A percentile compares a stretch with the other conserved stretches of the same genome.
These are phyloP conservation scores for Caenorhabditis tropicalis DNA, from an alignment of 1,140 invertebrate genomes.

Conservation along the genomic window DNA sequence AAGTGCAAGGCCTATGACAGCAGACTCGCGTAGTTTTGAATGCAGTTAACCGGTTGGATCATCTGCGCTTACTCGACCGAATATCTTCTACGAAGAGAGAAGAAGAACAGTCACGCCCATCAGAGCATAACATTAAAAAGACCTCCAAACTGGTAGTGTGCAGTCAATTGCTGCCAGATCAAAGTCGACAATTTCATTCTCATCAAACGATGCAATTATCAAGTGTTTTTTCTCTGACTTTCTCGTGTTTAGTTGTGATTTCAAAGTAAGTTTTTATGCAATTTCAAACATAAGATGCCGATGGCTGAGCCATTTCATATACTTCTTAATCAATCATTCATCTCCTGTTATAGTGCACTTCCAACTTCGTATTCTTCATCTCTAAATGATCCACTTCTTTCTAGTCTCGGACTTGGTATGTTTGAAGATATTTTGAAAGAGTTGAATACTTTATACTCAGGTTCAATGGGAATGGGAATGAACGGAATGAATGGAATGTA, in stretches of 20 bases:
- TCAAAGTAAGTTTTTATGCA: not conserved
- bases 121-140: conserved; percentile 44
- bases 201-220: conserved; percentile 14
- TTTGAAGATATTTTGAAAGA: not conserved
- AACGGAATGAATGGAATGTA: conserved; percentile 30
- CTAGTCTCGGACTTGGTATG: conserved; percentile 11
- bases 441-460: not conserved
- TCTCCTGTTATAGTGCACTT: not conserved
- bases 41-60: conserved; percentile 34
- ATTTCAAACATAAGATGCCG: too few relatives aligned
- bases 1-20: conserved; percentile 27
- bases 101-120: conserved; percentile 34
- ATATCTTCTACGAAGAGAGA: conserved; percentile 28
- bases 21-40: not conserved
- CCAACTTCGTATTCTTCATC: conserved; percentile 4
- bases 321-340: too few relatives aligned
- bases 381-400: conserved; percentile 15
- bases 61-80: conserved; percentile 42
- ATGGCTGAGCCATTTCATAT: too few relatives aligned
- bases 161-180: conserved; percentile 35
- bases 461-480: conserved; percentile 32
- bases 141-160: conserved; percentile 33
- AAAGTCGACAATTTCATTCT: not conserved
- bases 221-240: conserved; percentile 16
- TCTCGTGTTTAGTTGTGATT: not conserved